Evolutionary conservation across 2,797 vertebrate species (phyloP), one percentile per base, ranked within the genome.

Genomic region (Sebastes hubbsi): DNA sequence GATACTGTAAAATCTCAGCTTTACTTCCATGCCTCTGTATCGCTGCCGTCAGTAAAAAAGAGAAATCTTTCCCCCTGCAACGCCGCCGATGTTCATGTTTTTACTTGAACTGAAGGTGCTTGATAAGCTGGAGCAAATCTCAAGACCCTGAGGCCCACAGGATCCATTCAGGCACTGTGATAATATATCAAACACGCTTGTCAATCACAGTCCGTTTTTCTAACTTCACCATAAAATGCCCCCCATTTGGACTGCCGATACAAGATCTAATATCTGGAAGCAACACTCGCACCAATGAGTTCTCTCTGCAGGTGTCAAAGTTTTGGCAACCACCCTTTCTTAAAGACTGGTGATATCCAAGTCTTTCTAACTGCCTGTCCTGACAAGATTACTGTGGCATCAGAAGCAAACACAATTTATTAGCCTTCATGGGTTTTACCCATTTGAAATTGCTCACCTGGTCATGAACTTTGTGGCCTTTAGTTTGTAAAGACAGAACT

Each of bases 111-210:
- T 32, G 81, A 75, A 78, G 75, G 71, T 12, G 69, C 75, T 42
- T 8, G 89, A 90, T 92, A 80, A 90, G 87, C 87, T 20, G 62
- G 67, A 88, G 88, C 83, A 87, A 59, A 85, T 86, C 80, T 79
- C 36, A 72, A 80, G 75, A 87, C 84, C 91, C 89, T 0, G 60
- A 83, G 90, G 88, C 87, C 84, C 75, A 32, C 61, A 68, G 86
- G 82, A 86, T 83, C 75, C 75, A 32, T 83, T 78, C 78, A 38
- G 42, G 76, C 59, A 16, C 60, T 11, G 20, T n/a, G 65, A 83
- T 67, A 69, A 38, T 52, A 61, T 73, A 77, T 87, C 79, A 84
- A 64, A 80, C 78, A 80, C 11, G 8, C 65, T 46, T 60, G 78
- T 86, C 87, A 84, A 72, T 73, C 54, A 5, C 1, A 29, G 69